Percentiles rank a stretch among this genome's conserved stretches.
These are phyloP conservation scores for Sminthurinus signatus DNA, from an alignment of 1,140 invertebrate genomes.

Conservation along the genomic window DNA sequence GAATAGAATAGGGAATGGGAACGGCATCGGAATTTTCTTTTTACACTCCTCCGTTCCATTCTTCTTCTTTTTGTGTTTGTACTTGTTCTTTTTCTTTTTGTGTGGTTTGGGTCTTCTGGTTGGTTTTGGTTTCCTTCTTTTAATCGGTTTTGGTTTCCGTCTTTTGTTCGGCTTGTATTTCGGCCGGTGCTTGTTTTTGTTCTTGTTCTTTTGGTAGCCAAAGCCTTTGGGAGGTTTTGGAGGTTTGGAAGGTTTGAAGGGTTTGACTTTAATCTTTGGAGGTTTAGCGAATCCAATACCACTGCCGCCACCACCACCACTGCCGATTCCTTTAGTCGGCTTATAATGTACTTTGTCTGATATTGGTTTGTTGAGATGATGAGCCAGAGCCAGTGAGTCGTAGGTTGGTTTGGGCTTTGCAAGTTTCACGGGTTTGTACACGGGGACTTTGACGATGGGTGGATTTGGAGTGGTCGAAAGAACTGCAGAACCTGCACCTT, in stretches of 20 bases:
- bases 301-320: not conserved
- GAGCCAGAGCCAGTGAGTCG: not conserved
- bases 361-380: not conserved
- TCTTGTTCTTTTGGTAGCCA: constrained; percentile 1
- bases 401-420: not conserved
- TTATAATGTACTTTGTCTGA: not conserved
- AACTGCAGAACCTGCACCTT: not conserved
- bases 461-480: not conserved
- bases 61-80: constrained; percentile 18
- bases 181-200: constrained; percentile 17
- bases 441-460: not conserved
- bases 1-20: constrained; percentile 34
- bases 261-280: constrained; percentile 6
- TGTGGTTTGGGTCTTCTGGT: not conserved
- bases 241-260: not conserved
- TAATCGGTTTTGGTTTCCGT: not conserved
- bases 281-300: constrained; percentile 7
- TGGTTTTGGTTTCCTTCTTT: not conserved
- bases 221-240: constrained; percentile 4
- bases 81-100: not conserved
- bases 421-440: not conserved
- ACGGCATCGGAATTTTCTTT: constrained; percentile 20
- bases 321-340: not conserved
- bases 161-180: constrained; percentile 1
- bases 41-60: constrained; percentile 3